Percentiles rank a stretch among this genome's conserved stretches.
Conservation (phyloP, 2,888 invertebrate genomes). For the Drosophila robusta region DNA sequence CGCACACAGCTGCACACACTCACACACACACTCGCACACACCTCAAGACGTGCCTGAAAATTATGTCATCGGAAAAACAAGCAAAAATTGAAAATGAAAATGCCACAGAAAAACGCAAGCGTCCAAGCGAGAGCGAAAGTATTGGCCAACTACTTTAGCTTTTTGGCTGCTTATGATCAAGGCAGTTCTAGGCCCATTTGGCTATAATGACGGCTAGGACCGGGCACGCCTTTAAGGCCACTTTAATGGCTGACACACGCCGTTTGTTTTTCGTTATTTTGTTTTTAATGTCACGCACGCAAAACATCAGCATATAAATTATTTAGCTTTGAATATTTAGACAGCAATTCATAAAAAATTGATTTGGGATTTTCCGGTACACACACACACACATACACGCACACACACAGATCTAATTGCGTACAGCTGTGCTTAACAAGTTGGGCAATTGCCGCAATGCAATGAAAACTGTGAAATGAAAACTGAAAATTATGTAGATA, state of each 20-base stretch:
- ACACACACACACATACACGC: conserved; percentile 28
- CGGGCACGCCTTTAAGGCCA: conserved; percentile 17
- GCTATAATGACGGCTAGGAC: neutral
- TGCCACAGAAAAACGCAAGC: conserved; percentile 37
- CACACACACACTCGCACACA: conserved; percentile 14
- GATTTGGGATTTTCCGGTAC: conserved; percentile 63
- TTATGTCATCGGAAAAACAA: conserved; percentile 80
- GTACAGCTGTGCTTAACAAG: conserved; percentile 9
- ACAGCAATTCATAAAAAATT: conserved; percentile 33
- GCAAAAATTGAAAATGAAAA: conserved; percentile 60
- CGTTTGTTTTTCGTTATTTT: conserved; percentile 14
- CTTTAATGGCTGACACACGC: conserved; percentile 62
- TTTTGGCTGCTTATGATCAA: conserved; percentile 12
- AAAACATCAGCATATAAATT: conserved; percentile 41
- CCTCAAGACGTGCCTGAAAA: conserved; percentile 54
- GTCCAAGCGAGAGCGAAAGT: conserved; percentile 61
- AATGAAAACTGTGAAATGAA: conserved; percentile 29
- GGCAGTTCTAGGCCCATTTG: conserved; percentile 49
- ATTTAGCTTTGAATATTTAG: conserved; percentile 33
- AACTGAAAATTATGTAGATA: conserved; percentile 31
- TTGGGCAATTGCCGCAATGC: conserved; percentile 53
- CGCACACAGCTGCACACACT: conserved; percentile 56
- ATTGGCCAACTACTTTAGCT: conserved; percentile 17
- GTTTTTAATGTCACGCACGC: conserved; percentile 58
- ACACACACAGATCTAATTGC: neutral